Evolutionary conservation across 1,140 invertebrate genomes (phyloP).

Genomic region (Zaprionus ghesquierei): DNA sequence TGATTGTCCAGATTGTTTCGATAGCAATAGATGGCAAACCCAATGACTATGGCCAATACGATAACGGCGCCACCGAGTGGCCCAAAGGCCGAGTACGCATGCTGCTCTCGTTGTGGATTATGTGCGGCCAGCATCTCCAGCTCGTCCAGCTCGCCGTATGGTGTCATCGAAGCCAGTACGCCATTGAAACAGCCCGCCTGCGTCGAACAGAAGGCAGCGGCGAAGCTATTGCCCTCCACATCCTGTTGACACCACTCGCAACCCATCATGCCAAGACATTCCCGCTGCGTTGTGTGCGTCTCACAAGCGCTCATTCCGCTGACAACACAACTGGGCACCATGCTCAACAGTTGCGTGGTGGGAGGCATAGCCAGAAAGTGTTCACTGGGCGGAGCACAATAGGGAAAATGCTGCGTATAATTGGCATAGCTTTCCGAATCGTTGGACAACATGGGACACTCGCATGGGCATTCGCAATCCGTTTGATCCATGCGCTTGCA

Average conservation of each 20-base stretch:
- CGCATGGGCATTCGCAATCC: conserved; percentile 97
- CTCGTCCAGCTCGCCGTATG: conserved; percentile 89
- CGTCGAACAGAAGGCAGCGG: conserved; percentile 90
- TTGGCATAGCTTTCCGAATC: conserved; percentile 58
- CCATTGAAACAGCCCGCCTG: conserved; percentile 93
- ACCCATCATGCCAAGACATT: conserved; percentile 92
- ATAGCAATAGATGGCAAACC: conserved; percentile 87
- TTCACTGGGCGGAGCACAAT: conserved; percentile 74
- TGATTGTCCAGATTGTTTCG: conserved; percentile 85
- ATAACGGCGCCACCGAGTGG: conserved; percentile 86
- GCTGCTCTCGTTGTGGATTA: conserved; percentile 83
- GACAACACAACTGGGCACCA: conserved; percentile 84
- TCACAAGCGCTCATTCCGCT: conserved; percentile 88
- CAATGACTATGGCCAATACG: conserved; percentile 85
- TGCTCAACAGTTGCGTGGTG: conserved; percentile 41
- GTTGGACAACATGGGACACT: conserved; percentile 89
- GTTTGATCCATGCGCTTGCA: conserved; percentile 97
- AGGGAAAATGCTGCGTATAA: conserved; percentile 72
- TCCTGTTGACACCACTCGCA: conserved; percentile 96
- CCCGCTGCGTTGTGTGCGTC: conserved; percentile 87
- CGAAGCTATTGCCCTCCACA: conserved; percentile 88
- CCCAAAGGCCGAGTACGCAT: conserved; percentile 85
- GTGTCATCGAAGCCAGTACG: conserved; percentile 89
- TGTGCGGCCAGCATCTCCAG: conserved; percentile 83
- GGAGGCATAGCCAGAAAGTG: conserved; percentile 72